A percentile compares a stretch with the other conserved stretches of the same genome.
Conservation (phyloP, 2,797 vertebrate species). For the Crax fasciolata region DNA sequence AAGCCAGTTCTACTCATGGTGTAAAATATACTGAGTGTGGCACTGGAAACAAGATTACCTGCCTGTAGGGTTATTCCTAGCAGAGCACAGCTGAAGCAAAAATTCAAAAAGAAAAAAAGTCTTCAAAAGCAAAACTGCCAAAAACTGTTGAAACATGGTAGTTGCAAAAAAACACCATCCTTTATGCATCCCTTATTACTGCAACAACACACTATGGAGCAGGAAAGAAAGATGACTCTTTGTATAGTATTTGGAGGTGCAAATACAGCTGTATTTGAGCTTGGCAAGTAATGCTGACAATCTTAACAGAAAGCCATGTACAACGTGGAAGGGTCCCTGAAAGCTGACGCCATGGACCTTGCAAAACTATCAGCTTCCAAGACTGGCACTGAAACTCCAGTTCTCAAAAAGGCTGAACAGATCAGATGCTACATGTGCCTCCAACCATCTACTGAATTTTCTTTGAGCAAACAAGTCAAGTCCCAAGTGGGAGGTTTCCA, state of each 20-base stretch:
- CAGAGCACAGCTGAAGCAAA: background rate
- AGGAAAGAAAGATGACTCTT: background rate
- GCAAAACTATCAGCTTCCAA: background rate
- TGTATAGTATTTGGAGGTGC: background rate
- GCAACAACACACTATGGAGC: background rate
- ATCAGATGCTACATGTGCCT: background rate
- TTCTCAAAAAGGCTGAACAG: background rate
- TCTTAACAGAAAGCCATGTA: background rate
- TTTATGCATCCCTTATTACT: background rate
- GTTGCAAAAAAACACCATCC: background rate
- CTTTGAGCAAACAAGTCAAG: background rate
- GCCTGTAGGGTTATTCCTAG: background rate
- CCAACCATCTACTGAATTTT: background rate
- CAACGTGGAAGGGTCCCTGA: background rate
- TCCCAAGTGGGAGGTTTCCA: background rate
- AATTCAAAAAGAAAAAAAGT: background rate
- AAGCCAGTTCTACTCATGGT: background rate
- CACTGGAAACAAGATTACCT: background rate
- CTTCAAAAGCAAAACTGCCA: background rate
- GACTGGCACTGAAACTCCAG: background rate
- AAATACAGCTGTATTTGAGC: background rate
- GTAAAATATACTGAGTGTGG: background rate
- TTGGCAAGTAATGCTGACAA: background rate
- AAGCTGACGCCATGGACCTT: background rate
- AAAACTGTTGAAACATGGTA: background rate